phyloP scores from a whole-genome alignment of 2,797 vertebrate species.

The Alfaro cultratus region DNA sequence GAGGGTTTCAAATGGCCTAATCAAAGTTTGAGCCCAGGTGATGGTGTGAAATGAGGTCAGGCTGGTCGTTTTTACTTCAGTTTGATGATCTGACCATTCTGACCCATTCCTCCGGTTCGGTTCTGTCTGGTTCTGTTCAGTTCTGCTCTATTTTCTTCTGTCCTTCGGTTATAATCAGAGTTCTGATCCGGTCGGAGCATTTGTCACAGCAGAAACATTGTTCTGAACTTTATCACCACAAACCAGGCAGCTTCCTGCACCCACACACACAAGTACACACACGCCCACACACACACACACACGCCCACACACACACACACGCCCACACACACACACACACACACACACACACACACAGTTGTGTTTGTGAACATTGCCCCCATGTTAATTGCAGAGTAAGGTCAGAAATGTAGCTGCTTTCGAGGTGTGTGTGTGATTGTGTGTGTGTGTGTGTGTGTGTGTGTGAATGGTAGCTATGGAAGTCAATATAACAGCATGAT shows the following conservation, averaged over 20 bases:
- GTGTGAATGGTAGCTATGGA: constrained; percentile 52
- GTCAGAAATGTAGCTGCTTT: constrained; percentile 18
- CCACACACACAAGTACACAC: no score
- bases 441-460: constrained; percentile 8
- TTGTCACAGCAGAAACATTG: constrained; percentile 43
- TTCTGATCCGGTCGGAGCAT: constrained; percentile 36
- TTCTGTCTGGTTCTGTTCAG: no score
- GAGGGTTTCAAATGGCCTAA: neutral
- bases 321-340: neutral
- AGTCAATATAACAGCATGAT: constrained; percentile 59
- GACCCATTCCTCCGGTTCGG: no score
- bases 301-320: neutral
- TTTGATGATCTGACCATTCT: neutral
- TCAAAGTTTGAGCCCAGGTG: neutral
- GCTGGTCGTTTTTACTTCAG: no score
- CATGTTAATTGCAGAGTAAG: constrained; percentile 19
- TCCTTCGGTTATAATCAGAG: constrained; percentile 65
- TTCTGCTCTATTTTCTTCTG: constrained; percentile 18
- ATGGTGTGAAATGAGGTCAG: no score
- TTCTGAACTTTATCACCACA: constrained; percentile 57
- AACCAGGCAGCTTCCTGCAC: constrained; percentile 62
- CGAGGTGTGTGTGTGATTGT: constrained; percentile 15
- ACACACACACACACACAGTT: neutral
- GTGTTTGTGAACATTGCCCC: constrained; percentile 7
- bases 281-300: constrained; percentile 3